Evolutionary conservation across 2,888 invertebrate species (phyloP), one percentile per base, ranked within the genome.

Genomic region (Ochlodes sylvanus): DNA sequence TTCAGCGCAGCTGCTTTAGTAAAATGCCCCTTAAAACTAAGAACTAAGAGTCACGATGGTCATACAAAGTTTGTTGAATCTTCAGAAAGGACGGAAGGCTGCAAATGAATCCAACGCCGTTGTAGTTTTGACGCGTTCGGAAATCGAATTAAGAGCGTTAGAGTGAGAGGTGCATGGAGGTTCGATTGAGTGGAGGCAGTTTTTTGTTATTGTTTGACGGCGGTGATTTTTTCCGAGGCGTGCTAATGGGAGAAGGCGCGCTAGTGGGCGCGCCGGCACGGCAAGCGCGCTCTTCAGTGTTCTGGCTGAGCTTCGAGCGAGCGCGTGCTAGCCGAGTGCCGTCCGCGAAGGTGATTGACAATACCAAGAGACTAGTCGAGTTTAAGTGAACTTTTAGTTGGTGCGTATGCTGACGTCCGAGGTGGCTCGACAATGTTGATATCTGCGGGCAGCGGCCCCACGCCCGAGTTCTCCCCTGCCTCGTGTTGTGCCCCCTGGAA

Each of bases 401-500:
- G 84, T 86, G 87, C 83, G 83, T 77, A 88, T 88, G 88, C 78
- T 84, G 75, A 74, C 75, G 79, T 84, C 81, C 80, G 82, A 78
- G 79, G 81, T 77, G 89, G 88, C 84, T 81, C 87, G 86, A 91
- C 89, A 85, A 95, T 95, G 95, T 94, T 95, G 94, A 95, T 95
- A 92, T 95, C 95, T 83, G 95, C 95, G 94, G 90, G 94, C 91
- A 90, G 93, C 91, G 90, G 94, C 88, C 92, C 94, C 85, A 93
- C 94, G 87, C 88, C 94, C 84, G 94, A 94, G 84, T 94, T 92
- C 81, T 94, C 93, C 87, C 89, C 94, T 86, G 88, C 93, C 82
- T 88, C 94, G 89, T 89, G 94, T 94, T 89, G 95, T 94, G 88
- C 94, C 79, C 85, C 93, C 90, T 95, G 95, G 95, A 95, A 93